Percentiles rank a stretch among this genome's conserved stretches.
phyloP scores from a whole-genome alignment of 2,113 vertebrate genomes.

The Caracal caracal region DNA sequence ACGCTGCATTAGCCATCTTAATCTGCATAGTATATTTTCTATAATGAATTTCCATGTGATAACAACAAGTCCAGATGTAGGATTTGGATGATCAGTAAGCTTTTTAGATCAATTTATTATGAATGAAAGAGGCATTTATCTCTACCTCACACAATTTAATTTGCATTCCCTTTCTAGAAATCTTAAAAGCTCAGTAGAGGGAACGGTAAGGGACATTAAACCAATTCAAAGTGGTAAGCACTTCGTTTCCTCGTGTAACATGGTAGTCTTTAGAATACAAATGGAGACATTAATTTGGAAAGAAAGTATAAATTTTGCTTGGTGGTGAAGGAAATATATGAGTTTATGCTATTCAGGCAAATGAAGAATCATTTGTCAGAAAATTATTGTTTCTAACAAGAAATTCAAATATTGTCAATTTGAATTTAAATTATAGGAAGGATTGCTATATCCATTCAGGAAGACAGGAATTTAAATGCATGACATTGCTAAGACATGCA shows the following conservation, averaged over 20 bases:
- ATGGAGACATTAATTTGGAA: conserved; percentile 63
- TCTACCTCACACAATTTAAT: conserved; percentile 71
- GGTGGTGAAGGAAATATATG: conserved; percentile 48
- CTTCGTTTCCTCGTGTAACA: conserved; percentile 33
- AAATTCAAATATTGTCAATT: conserved; percentile 66
- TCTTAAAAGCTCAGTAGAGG: conserved; percentile 64
- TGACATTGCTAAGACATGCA: neutral
- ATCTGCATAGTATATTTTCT: conserved; percentile 74
- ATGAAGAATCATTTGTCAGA: conserved; percentile 51
- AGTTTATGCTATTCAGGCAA: conserved; percentile 49
- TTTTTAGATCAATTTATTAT: conserved; percentile 71
- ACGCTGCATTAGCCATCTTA: conserved; percentile 69
- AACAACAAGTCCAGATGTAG: conserved; percentile 59
- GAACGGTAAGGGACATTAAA: conserved; percentile 64
- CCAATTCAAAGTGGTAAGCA: conserved; percentile 56
- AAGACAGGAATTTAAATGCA: conserved; percentile 27
- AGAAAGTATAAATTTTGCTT: conserved; percentile 53
- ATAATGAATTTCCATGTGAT: conserved; percentile 69
- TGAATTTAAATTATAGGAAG: conserved; percentile 62
- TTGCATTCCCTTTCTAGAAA: conserved; percentile 64
- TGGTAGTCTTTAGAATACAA: conserved; percentile 55
- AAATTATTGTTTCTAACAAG: conserved; percentile 62
- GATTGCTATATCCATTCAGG: neutral
- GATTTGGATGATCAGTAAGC: conserved; percentile 67
- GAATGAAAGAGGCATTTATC: conserved; percentile 67